Conservation (phyloP, 1,140 invertebrate genomes). For the Diorhabda carinulata region DNA sequence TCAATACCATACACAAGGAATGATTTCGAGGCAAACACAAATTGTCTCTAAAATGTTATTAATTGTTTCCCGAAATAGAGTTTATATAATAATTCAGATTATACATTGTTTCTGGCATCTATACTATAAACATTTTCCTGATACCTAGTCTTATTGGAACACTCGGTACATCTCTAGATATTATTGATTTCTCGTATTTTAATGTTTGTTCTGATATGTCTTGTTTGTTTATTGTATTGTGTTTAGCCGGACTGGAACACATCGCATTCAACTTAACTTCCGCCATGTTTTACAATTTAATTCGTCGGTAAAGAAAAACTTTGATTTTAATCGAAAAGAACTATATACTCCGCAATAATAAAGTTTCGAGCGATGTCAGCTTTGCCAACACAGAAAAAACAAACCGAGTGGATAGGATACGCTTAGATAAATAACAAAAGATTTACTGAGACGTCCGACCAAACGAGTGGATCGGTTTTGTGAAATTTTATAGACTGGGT, state of each 20-base stretch:
- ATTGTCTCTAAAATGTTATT: too few relatives aligned
- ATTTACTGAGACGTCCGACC: slow-evolving; percentile 10
- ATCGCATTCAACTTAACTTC: background rate
- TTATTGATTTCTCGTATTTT: too few relatives aligned
- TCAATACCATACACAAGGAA: too few relatives aligned
- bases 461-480: slow-evolving; percentile 15
- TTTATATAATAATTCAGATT: too few relatives aligned
- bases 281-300: background rate
- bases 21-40: too few relatives aligned
- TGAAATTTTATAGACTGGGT: slow-evolving; percentile 12
- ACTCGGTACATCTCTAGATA: too few relatives aligned
- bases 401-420: slow-evolving; percentile 6
- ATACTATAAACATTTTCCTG: too few relatives aligned
- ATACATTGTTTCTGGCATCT: too few relatives aligned
- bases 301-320: slow-evolving; percentile 1
- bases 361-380: slow-evolving; percentile 9
- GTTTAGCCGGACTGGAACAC: background rate
- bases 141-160: too few relatives aligned
- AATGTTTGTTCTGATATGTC: too few relatives aligned
- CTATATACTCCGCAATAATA: slow-evolving; percentile 12
- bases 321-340: slow-evolving; percentile 12
- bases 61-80: too few relatives aligned
- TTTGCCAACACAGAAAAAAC: slow-evolving; percentile 5
- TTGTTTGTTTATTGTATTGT: background rate
- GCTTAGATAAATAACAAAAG: slow-evolving; percentile 17